phyloP scores from a whole-genome alignment of 2,113 vertebrate species.

The Neogobius melanostomus region DNA sequence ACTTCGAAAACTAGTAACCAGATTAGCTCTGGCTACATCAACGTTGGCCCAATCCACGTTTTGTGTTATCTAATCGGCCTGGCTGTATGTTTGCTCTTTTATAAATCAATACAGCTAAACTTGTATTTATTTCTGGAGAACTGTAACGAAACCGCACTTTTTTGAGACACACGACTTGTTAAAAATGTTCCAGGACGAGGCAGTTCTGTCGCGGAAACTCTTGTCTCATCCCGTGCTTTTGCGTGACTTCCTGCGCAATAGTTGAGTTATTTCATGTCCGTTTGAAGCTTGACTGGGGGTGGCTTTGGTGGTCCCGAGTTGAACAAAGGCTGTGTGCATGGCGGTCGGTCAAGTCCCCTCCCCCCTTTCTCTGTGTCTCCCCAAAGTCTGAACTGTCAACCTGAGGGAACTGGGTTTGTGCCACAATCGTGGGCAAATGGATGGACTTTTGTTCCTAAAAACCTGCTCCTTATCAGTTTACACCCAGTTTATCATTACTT shows the following conservation, averaged over 20 bases:
- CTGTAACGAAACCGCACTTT: background rate
- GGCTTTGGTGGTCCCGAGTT: too few species aligned
- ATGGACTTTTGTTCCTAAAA: background rate
- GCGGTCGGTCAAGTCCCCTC: slow-evolving; percentile 22
- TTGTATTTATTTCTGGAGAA: background rate
- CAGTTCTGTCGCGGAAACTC: background rate
- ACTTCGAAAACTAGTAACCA: background rate
- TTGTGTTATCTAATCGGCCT: background rate
- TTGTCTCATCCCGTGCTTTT: background rate
- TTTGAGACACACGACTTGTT: background rate
- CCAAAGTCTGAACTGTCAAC: slow-evolving; percentile 5
- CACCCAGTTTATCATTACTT: background rate
- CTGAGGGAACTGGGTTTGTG: background rate
- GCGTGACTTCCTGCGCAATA: background rate
- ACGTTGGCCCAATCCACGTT: background rate
- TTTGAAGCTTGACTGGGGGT: background rate
- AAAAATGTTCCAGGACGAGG: too few species aligned
- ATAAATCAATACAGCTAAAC: background rate
- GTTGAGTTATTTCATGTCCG: background rate
- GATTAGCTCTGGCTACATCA: background rate
- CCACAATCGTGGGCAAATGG: too few species aligned
- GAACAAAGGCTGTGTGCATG: slow-evolving; percentile 32
- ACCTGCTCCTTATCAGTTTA: background rate
- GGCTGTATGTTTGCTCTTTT: too few species aligned
- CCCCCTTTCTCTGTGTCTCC: slow-evolving; percentile 4